Evolutionary conservation across 2,113 vertebrate species (phyloP), one percentile per base, ranked within the genome.

Genomic region (Podarcis cretensis): DNA sequence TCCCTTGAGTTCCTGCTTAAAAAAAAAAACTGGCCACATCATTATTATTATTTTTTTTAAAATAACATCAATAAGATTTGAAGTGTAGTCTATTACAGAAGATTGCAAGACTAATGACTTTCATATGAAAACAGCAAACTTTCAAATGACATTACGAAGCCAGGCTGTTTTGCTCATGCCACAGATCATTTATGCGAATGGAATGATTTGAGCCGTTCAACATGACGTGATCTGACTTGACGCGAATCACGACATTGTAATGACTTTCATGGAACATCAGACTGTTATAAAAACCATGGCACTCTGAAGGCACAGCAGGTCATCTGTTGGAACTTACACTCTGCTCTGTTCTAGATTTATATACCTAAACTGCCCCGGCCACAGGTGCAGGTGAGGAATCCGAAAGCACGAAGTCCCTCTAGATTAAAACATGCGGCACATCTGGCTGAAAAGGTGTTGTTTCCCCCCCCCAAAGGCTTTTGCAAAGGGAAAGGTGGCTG

Each of bases 201-300:
- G 90, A 79, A 76, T 84, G 86, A 92, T 68, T 94, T 77, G 90
- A 68, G 73, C 2, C 87, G 82, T 89, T 81, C 90, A 68, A 76
- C 66, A 43, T 78, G 89, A 81, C 87, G 80, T 93, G 80, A 86
- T 87, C 57, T 25, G 85, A n/a, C 2, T 79, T 90, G 91, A 91
- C 73, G 35, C 35, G 86, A 75, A 76, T 84, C 37, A 48, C 23
- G 63, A 27, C 54, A 74, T 20, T 81, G 20, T 89, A 83, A 90
- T 87, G 74, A 91, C 85, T 87, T 57, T 79, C 0, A 0, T 79
- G 84, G 86, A 65, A 69, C 40, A 93, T 89, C 93, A 87, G 8
- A 80, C 92, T 87, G 81, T 83, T 6, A 84, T 25, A 18, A 73
- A 6, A 13, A 80, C 32, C 21, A 63, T 23, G 10, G n/a, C 8